phyloP scores from a whole-genome alignment of 2,797 vertebrate species.

The Epinephelus coioides region DNA sequence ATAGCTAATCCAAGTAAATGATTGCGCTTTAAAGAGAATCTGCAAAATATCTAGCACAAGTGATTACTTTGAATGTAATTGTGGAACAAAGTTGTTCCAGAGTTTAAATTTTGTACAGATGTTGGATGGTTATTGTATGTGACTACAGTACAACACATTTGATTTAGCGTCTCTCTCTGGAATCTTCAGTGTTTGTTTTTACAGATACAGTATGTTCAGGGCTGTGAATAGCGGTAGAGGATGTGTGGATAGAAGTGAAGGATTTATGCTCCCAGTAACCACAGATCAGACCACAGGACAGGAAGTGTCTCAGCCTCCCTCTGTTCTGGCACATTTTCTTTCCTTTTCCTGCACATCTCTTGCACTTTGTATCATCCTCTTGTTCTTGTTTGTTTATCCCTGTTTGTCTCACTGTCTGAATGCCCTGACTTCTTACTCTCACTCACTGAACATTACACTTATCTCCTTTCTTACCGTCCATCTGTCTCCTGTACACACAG shows the following conservation, averaged over 20 bases:
- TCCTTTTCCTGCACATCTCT: conserved; percentile 30
- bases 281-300: conserved; percentile 57
- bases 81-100: background rate
- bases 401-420: conserved; percentile 26
- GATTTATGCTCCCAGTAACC: conserved; percentile 58
- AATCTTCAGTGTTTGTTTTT: conserved; percentile 43
- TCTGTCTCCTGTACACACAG: background rate
- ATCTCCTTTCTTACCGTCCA: background rate
- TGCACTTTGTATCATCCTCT: conserved; percentile 12
- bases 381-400: conserved; percentile 6
- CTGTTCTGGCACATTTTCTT: conserved; percentile 35
- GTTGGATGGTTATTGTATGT: background rate
- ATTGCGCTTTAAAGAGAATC: background rate
- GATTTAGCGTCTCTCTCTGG: conserved; percentile 8
- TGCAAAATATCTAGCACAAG: background rate
- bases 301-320: conserved; percentile 50
- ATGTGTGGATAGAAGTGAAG: conserved; percentile 54
- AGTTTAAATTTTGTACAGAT: background rate
- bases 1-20: background rate
- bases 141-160: background rate
- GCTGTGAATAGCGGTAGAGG: conserved; percentile 36
- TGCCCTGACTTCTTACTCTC: background rate
- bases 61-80: background rate
- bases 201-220: conserved; percentile 15
- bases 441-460: background rate